A percentile compares a stretch with the other conserved stretches of the same genome.
phyloP scores from a whole-genome alignment of 1,140 invertebrate genomes.

The Carposina sasakii region DNA sequence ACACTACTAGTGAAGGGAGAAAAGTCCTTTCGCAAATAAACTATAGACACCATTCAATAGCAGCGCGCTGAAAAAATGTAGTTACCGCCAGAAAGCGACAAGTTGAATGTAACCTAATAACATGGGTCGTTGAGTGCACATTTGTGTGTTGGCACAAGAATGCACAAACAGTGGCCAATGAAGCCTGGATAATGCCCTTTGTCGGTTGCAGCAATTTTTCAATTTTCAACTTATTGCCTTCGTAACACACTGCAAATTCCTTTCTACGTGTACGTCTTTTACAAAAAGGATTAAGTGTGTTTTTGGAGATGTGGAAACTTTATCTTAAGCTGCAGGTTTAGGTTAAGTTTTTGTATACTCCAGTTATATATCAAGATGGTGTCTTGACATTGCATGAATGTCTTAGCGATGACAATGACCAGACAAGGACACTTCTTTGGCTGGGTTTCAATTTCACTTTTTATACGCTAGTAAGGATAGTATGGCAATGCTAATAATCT shows the following conservation, averaged over 20 bases:
- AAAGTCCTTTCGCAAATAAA: constrained; percentile 39
- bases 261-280: neutral
- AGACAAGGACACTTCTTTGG: constrained; percentile 68
- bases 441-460: too few relatives aligned
- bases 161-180: constrained; percentile 31
- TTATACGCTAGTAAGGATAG: too few relatives aligned
- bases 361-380: constrained; percentile 36
- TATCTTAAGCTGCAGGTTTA: constrained; percentile 1
- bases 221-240: constrained; percentile 42
- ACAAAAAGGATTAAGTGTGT: constrained; percentile 11
- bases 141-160: constrained; percentile 21
- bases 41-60: constrained; percentile 45
- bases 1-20: constrained; percentile 9
- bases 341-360: constrained; percentile 19
- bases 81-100: too few relatives aligned
- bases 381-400: constrained; percentile 69
- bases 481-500: too few relatives aligned
- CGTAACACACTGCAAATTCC: constrained; percentile 42
- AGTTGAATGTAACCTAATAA: too few relatives aligned
- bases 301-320: constrained; percentile 19
- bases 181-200: constrained; percentile 55
- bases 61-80: too few relatives aligned
- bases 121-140: too few relatives aligned
- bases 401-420: constrained; percentile 63
- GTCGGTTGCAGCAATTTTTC: constrained; percentile 33